Evolutionary conservation across 2,888 invertebrate genomes (phyloP).

Genomic region (Drosophila testacea): DNA sequence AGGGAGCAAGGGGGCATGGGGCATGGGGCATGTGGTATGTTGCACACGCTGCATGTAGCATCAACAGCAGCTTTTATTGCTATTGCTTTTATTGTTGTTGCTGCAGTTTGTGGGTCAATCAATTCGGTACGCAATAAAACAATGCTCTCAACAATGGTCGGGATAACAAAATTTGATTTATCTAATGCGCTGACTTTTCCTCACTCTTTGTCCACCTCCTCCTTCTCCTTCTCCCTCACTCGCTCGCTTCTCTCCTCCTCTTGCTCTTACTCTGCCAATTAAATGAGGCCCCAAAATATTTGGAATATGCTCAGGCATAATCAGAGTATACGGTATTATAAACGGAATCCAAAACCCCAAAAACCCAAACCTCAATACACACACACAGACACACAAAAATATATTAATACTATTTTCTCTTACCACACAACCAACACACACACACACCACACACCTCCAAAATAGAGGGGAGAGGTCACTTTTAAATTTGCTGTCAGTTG

Average conservation of each 20-base stretch:
- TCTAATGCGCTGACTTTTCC: constrained; percentile 43
- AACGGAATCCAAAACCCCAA: constrained; percentile 3
- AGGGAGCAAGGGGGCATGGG: constrained; percentile 1
- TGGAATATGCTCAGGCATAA: constrained; percentile 33
- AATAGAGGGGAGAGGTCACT: not conserved
- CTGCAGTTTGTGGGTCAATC: constrained; percentile 57
- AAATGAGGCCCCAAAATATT: constrained; percentile 37
- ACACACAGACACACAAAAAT: not conserved
- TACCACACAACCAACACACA: not conserved
- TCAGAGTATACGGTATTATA: constrained; percentile 16
- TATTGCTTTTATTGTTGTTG: not conserved
- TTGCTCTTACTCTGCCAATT: constrained; percentile 21
- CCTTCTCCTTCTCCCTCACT: not conserved
- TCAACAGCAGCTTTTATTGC: not conserved
- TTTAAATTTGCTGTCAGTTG: too few relatives aligned
- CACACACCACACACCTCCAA: not conserved
- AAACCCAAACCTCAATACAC: constrained; percentile 5
- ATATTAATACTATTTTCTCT: too few relatives aligned
- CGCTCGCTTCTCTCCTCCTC: not conserved
- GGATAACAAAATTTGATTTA: constrained; percentile 44
- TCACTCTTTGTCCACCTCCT: not conserved
- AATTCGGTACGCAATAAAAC: constrained; percentile 59
- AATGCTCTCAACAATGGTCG: constrained; percentile 44
- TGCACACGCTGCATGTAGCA: not conserved
- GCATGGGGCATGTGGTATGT: constrained; percentile 5